Conservation (phyloP, 2,797 vertebrate species). For the Diglossa cyanea region DNA sequence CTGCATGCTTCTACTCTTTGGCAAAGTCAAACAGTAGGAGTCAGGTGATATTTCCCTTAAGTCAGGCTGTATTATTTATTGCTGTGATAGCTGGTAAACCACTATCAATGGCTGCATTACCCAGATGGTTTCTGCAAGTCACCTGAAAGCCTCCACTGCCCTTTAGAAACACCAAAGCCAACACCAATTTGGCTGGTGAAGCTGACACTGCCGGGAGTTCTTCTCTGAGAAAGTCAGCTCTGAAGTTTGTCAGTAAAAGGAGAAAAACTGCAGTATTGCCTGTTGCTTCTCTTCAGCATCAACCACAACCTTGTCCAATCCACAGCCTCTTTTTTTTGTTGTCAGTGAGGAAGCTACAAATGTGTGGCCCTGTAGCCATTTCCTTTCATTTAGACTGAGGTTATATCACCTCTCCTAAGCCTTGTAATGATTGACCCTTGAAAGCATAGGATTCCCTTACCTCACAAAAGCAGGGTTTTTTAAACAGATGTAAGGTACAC, state of each 20-base stretch:
- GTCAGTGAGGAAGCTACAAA: background rate
- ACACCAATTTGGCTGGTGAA: background rate
- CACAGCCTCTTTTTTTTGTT: rapidly evolving
- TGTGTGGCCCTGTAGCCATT: background rate
- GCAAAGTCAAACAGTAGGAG: background rate
- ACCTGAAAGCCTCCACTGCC: background rate
- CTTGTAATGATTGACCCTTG: background rate
- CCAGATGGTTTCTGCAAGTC: rapidly evolving
- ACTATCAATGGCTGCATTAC: background rate
- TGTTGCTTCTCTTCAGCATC: background rate
- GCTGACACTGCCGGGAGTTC: background rate
- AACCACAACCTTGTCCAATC: background rate
- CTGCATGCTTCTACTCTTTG: background rate
- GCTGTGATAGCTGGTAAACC: background rate
- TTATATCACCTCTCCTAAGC: background rate
- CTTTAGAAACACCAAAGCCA: background rate
- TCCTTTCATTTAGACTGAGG: background rate
- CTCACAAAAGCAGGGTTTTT: rapidly evolving
- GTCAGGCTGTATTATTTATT: background rate
- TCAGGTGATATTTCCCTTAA: background rate
- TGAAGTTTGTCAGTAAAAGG: background rate
- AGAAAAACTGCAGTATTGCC: background rate
- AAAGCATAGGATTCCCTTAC: background rate
- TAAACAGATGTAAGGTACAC: background rate
- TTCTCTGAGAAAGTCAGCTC: background rate